Evolutionary conservation across 2,888 invertebrate genomes (phyloP), one percentile per base, ranked within the genome.

Genomic region (Hirtodrosophila histrioides): DNA sequence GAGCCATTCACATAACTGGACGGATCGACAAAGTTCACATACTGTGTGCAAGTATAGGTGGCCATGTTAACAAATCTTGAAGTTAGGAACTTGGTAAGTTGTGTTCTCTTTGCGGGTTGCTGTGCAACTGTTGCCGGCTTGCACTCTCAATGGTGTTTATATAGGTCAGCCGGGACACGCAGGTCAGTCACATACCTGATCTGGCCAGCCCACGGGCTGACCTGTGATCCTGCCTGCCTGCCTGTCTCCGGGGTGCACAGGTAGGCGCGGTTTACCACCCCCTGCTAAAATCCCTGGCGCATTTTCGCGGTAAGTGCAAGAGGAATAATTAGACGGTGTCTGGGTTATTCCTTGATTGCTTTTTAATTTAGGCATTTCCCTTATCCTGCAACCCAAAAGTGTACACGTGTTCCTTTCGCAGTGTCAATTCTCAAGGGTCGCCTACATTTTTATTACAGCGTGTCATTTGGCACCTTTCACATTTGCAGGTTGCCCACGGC

Each of bases 301-400:
- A 7, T 33, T 45, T 68, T 64, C 68, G 12, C 37, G 51, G 7
- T 57, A 60, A 17, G 17, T 17, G 17, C 17, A 17, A 17, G 17
- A 17, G 17, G 17, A 2, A 17, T 63, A 57, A 73, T 76, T 73
- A 49, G 39, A 1, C 12, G 5, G 41, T n/a, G 35, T 11, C 65
- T 44, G 74, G 62, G 73, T 46, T 24, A 60, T 66, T 57, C 72
- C 75, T 33, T 80, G 67, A 80, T 82, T 69, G 65, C 64, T 69
- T 76, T 76, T 78, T 70, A 80, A 82, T 82, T 44, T 57, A 44
- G 64, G 65, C 50, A 54, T 60, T 80, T 74, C 53, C 64, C 45
- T 50, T 44, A 29, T 6, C 11, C 12, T 3, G 6, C 12, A 8
- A 55, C 10, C 36, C 9, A 51, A 4, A 53, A 37, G 10, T 46